Evolutionary conservation across 2,797 vertebrate species (phyloP).

Genomic region (Neosilurus mollespiculum): DNA sequence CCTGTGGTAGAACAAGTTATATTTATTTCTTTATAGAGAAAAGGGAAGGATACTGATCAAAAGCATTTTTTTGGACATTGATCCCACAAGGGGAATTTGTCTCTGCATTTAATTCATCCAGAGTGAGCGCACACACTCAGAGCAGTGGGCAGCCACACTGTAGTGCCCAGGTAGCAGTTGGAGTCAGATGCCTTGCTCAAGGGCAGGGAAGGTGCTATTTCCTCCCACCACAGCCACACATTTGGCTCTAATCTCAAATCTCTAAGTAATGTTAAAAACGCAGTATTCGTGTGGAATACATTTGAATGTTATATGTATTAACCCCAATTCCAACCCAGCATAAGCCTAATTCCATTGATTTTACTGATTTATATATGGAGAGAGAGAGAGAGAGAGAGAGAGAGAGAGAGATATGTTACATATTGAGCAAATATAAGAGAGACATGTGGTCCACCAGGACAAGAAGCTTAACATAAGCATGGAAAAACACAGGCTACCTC

Average conservation of each 20-base stretch:
- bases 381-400: too few relatives aligned
- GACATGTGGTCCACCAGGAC: constrained; percentile 6
- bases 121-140: too few relatives aligned
- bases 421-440: background rate
- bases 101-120: background rate
- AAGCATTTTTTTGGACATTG: constrained; percentile 25
- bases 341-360: background rate
- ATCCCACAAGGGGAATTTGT: constrained; percentile 1
- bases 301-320: background rate
- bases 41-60: constrained; percentile 24
- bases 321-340: background rate
- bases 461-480: constrained; percentile 13
- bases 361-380: background rate
- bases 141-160: too few relatives aligned
- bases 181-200: too few relatives aligned
- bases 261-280: background rate
- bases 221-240: too few relatives aligned
- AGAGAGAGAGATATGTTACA: too few relatives aligned
- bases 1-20: constrained; percentile 21
- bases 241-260: background rate
- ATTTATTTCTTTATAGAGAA: constrained; percentile 23
- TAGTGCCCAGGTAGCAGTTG: too few relatives aligned
- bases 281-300: background rate
- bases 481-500: constrained; percentile 6
- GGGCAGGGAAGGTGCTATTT: too few relatives aligned